phyloP scores from a whole-genome alignment of 2,113 vertebrate species.

The Sisor rabdophorus region DNA sequence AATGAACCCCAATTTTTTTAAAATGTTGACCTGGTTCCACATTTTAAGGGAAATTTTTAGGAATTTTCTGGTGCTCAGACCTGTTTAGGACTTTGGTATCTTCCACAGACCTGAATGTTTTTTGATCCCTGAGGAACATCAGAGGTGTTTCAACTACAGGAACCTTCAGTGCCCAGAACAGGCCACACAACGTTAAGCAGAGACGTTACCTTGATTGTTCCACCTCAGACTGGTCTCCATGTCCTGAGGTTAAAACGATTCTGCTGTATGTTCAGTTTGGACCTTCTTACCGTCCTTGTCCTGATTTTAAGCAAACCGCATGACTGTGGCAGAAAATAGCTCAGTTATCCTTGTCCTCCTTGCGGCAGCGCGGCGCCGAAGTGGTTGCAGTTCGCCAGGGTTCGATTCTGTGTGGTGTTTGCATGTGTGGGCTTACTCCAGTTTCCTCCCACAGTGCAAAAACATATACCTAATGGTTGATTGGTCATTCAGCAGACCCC shows the following conservation, averaged over 20 bases:
- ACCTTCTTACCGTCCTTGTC: slow-evolving; percentile 49
- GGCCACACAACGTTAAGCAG: too few species aligned
- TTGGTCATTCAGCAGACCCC: too few species aligned
- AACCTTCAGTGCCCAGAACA: neutral
- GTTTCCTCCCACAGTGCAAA: too few species aligned
- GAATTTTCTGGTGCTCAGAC: neutral
- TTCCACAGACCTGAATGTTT: neutral
- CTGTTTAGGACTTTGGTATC: neutral
- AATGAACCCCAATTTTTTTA: neutral
- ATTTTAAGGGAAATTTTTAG: neutral
- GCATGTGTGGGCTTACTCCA: too few species aligned
- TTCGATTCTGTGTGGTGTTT: too few species aligned
- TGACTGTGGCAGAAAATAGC: slow-evolving; percentile 40
- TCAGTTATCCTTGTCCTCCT: too few species aligned
- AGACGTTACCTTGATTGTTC: too few species aligned
- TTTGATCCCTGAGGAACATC: neutral
- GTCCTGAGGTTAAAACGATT: neutral
- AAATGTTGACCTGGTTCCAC: too few species aligned
- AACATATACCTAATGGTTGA: too few species aligned
- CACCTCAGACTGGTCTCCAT: too few species aligned
- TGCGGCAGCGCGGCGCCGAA: too few species aligned
- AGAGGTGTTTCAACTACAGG: neutral
- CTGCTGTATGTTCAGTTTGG: slow-evolving; percentile 7
- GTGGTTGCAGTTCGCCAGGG: too few species aligned
- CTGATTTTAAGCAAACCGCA: slow-evolving; percentile 49